A percentile compares a stretch with the other conserved stretches of the same genome.
Evolutionary conservation across 2,797 vertebrate species (phyloP).

Genomic region (Cichlasoma orientale): DNA sequence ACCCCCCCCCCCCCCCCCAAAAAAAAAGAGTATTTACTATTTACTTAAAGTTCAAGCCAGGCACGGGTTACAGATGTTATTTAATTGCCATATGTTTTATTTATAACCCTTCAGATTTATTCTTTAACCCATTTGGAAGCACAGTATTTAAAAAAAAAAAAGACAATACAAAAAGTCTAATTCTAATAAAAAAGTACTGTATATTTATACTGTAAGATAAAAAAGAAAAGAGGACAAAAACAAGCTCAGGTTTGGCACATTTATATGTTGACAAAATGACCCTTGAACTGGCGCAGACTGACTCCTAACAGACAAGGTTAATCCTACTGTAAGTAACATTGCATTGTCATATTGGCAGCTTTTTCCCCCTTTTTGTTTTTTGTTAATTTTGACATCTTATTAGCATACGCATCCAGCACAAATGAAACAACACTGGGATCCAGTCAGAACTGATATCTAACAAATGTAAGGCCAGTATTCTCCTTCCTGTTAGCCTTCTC

Average conservation of each 20-base stretch:
- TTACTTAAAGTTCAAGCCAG: too few relatives aligned
- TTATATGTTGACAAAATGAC: too few relatives aligned
- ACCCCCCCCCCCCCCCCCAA: too few relatives aligned
- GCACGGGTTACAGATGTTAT: too few relatives aligned
- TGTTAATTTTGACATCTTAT: accelerated
- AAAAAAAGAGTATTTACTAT: too few relatives aligned
- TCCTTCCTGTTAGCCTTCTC: background rate
- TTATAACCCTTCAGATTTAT: background rate
- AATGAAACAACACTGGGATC: background rate
- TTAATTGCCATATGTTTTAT: background rate
- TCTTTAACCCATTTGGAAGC: background rate
- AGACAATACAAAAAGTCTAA: background rate
- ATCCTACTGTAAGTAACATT: too few relatives aligned
- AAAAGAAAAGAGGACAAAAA: too few relatives aligned
- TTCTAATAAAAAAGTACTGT: background rate
- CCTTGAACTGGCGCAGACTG: too few relatives aligned
- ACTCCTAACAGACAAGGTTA: too few relatives aligned
- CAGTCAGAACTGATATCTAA: background rate
- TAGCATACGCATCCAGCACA: background rate
- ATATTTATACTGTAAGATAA: background rate
- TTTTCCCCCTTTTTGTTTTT: too few relatives aligned
- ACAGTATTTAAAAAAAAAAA: background rate
- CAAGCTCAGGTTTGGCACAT: background rate
- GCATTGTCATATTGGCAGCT: too few relatives aligned
- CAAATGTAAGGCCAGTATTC: background rate